Evolutionary conservation across 2,888 invertebrate genomes (phyloP), one percentile per base, ranked within the genome.

Genomic region (Ophion obscuratus): DNA sequence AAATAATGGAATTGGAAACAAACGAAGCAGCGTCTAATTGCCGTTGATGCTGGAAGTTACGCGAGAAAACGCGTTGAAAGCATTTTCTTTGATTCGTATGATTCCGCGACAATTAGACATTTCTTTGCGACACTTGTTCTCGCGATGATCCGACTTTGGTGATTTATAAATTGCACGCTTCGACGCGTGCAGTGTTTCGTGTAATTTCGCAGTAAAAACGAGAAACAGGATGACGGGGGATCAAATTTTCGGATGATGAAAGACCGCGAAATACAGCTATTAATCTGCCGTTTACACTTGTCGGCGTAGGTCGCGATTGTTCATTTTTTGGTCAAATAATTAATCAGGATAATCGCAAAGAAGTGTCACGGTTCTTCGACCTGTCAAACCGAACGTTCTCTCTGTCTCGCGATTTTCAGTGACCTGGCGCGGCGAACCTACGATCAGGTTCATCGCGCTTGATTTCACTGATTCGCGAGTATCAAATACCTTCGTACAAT

Each of bases 351-450:
- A 5, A 59, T 66, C 27, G 70, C 71, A 83, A 77, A 57, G 59
- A 74, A 78, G 66, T 79, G 59, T 71, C 53, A 36, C 20, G 27
- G 61, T 40, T 75, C n/a, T 24, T 7, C 36, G 68, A 59, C 24
- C 61, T 81, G 64, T 67, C 11, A 47, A 67, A 53, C 24, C 44
- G 27, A 59, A 70, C 66, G 57, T 57, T 75, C 74, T 44, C 61
- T 84, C 78, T 83, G 68, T 88, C 79, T 87, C 87, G 91, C 91
- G 91, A 92, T 91, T 92, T 93, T 92, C 93, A 92, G 93, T 93
- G 93, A 92, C 93, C 93, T 93, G 93, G 93, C 92, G 93, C 88
- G 89, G 81, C 89, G 68, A 90, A 85, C 70, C 67, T 20, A 81
- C 59, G 36, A 68, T 24, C 36, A 61, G 68, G 47, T 62, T 70